phyloP scores from a whole-genome alignment of 2,797 vertebrate species.

The Notoglanidium macrostoma region DNA sequence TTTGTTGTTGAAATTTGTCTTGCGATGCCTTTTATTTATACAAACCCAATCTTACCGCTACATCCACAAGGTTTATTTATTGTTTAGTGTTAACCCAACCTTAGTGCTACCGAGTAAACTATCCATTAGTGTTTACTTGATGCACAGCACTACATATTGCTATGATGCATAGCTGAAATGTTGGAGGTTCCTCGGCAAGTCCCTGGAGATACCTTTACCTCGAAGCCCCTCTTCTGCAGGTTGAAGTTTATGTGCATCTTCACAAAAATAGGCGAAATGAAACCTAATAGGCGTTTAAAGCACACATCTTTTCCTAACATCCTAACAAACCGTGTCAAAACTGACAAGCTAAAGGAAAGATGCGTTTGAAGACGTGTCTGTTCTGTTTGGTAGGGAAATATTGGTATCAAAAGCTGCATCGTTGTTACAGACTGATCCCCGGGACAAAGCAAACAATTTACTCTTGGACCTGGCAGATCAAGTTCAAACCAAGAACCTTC shows the following conservation, averaged over 20 bases:
- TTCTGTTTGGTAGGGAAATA: not conserved
- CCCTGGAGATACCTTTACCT: not conserved
- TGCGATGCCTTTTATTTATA: not conserved
- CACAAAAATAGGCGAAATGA: not conserved
- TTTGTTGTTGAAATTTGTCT: not conserved
- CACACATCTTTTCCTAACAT: not conserved
- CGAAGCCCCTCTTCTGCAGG: not conserved
- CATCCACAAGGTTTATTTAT: not conserved
- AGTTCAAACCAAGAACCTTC: too few relatives aligned
- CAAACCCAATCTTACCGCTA: not conserved
- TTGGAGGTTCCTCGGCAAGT: not conserved
- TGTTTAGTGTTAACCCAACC: not conserved
- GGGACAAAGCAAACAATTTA: slow-evolving; percentile 5
- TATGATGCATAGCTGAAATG: not conserved
- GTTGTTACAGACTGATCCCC: not conserved
- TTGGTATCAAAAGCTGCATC: not conserved
- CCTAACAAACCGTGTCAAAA: not conserved
- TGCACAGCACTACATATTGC: not conserved
- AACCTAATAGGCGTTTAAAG: not conserved
- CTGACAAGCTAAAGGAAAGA: not conserved
- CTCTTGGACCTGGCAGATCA: slow-evolving; percentile 70
- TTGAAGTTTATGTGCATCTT: not conserved
- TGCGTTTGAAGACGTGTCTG: not conserved
- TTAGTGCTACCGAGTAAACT: not conserved
- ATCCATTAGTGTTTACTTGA: slow-evolving; percentile 11